A percentile compares a stretch with the other conserved stretches of the same genome.
Evolutionary conservation across 2,888 invertebrate species (phyloP).

Genomic region (Macaria notata): DNA sequence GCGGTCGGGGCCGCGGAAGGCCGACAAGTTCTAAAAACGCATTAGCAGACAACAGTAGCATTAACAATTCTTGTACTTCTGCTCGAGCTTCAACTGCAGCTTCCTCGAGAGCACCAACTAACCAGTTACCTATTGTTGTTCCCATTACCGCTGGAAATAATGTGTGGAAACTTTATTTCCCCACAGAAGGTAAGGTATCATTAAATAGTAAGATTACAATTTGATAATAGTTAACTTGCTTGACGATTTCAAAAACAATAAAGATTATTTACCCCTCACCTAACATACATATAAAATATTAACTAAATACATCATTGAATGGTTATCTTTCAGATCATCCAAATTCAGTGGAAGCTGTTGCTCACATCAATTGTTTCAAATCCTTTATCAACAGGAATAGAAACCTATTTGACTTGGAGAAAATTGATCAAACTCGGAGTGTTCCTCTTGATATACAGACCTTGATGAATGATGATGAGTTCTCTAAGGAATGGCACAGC

Average conservation of each 20-base stretch:
- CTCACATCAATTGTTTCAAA: conserved; percentile 54
- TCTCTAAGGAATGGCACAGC: conserved; percentile 83
- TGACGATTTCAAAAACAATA: no score
- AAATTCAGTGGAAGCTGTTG: conserved; percentile 51
- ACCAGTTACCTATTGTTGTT: conserved; percentile 63
- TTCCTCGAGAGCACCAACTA: conserved; percentile 66
- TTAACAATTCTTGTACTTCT: conserved; percentile 53
- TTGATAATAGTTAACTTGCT: no score
- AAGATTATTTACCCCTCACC: no score
- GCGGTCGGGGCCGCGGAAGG: conserved; percentile 44
- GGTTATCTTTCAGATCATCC: conserved; percentile 49
- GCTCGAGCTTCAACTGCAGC: conserved; percentile 45
- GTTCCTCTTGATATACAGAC: conserved; percentile 82
- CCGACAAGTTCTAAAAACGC: conserved; percentile 26
- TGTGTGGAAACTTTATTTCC: conserved; percentile 91
- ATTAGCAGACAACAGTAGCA: conserved; percentile 33
- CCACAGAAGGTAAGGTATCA: conserved; percentile 81
- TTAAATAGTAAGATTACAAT: no score
- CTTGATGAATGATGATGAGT: conserved; percentile 79
- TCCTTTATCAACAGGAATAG: conserved; percentile 60
- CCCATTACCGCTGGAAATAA: conserved; percentile 71
- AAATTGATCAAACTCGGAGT: conserved; percentile 81
- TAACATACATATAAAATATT: no score
- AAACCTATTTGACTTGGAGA: conserved; percentile 76
- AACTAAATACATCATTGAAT: no score